Evolutionary conservation across 2,888 invertebrate species (phyloP).

Genomic region (Heliconius ismenius): DNA sequence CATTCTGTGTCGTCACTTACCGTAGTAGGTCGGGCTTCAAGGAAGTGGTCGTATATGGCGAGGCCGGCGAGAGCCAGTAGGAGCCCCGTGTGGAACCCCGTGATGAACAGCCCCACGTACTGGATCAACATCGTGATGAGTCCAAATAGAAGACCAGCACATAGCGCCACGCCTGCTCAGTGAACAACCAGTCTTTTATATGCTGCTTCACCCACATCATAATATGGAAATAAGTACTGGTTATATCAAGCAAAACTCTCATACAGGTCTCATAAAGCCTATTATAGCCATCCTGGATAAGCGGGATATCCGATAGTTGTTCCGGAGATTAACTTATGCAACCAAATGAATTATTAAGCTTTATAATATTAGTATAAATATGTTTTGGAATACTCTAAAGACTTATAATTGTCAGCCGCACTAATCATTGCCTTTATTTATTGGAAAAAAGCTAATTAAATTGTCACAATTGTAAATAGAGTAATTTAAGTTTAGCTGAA

Average conservation of each 20-base stretch:
- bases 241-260: too few species aligned
- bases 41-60: slow-evolving; percentile 82
- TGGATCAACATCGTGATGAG: slow-evolving; percentile 91
- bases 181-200: too few species aligned
- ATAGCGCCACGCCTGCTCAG: slow-evolving; percentile 84
- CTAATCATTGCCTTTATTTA: neutral
- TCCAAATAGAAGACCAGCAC: slow-evolving; percentile 88
- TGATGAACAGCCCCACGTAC: slow-evolving; percentile 91
- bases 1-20: slow-evolving; percentile 61
- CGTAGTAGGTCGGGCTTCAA: slow-evolving; percentile 79
- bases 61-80: slow-evolving; percentile 83
- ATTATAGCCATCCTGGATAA: too few species aligned
- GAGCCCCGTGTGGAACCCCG: slow-evolving; percentile 89
- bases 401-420: neutral
- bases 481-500: neutral
- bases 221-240: too few species aligned
- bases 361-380: neutral
- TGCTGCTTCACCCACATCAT: too few species aligned
- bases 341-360: too few species aligned
- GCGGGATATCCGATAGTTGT: too few species aligned
- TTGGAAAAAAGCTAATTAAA: too few species aligned
- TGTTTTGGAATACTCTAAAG: neutral
- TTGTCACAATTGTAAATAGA: neutral
- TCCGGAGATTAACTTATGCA: too few species aligned
- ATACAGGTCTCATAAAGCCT: too few species aligned